Percentiles rank a stretch among this genome's conserved stretches.
Conservation (phyloP, 1,140 invertebrate species). For the Meloidogyne exigua region DNA sequence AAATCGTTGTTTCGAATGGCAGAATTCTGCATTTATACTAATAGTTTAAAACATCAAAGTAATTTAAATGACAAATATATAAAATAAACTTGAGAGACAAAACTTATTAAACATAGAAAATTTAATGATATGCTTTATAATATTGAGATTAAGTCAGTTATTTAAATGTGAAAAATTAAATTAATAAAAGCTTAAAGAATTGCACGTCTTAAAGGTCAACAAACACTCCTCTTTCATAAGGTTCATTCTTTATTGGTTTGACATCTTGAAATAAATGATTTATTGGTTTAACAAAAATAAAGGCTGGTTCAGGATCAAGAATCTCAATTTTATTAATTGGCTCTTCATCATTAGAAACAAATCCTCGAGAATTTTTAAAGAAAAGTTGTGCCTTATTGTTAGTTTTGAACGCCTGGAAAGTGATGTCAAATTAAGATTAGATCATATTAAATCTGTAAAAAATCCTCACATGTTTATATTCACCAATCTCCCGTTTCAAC, state of each 20-base stretch:
- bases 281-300: neutral
- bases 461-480: neutral
- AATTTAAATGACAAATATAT: neutral
- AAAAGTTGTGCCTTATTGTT: neutral
- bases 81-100: neutral
- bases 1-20: conserved; percentile 7
- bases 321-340: neutral
- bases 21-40: neutral
- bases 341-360: neutral
- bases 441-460: neutral
- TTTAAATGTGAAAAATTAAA: neutral
- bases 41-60: neutral
- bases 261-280: too few relatives aligned
- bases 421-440: too few relatives aligned
- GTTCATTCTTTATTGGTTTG: neutral
- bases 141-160: too few relatives aligned
- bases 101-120: too few relatives aligned
- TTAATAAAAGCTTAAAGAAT: neutral
- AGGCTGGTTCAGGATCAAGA: neutral
- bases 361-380: neutral
- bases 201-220: neutral
- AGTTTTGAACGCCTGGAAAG: too few relatives aligned
- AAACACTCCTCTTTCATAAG: neutral
- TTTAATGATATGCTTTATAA: too few relatives aligned
- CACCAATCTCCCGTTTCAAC: neutral